These are phyloP conservation scores for Lysandra bellargus DNA, from an alignment of 2,888 invertebrate genomes.

Conservation along the genomic window DNA sequence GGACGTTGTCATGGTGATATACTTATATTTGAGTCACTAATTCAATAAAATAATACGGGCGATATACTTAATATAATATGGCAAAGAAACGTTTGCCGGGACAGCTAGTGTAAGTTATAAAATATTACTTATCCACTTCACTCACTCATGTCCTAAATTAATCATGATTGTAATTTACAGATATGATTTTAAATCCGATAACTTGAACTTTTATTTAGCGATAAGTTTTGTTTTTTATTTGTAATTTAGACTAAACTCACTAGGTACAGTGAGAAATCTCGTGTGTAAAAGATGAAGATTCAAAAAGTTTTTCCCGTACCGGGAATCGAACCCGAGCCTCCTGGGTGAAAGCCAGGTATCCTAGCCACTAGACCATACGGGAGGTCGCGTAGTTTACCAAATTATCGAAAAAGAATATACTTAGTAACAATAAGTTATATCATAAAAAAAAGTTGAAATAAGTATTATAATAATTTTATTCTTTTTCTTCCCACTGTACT, in stretches of 20 bases:
- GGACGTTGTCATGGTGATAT: too few relatives aligned
- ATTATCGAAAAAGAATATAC: not conserved
- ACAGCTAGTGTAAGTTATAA: too few relatives aligned
- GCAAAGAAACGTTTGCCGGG: too few relatives aligned
- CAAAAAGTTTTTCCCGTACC: slow-evolving; percentile 78
- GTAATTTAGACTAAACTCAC: not conserved
- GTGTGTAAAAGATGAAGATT: not conserved
- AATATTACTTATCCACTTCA: too few relatives aligned
- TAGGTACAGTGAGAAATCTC: too few relatives aligned
- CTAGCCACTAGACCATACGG: slow-evolving; percentile 86
- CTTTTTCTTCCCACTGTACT: not conserved
- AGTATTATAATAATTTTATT: not conserved
- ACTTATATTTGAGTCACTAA: too few relatives aligned
- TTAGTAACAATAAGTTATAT: not conserved
- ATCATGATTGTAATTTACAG: too few relatives aligned
- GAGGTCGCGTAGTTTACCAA: slow-evolving; percentile 44
- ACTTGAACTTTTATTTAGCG: not conserved
- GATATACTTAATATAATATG: too few relatives aligned
- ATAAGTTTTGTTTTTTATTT: not conserved
- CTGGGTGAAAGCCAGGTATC: slow-evolving; percentile 87
- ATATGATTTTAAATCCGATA: too few relatives aligned
- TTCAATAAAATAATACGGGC: too few relatives aligned
- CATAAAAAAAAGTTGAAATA: not conserved
- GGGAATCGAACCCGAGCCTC: slow-evolving; percentile 88
- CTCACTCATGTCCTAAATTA: too few relatives aligned